Evolutionary conservation across 2,113 vertebrate species (phyloP).

Genomic region (Argyrosomus japonicus): DNA sequence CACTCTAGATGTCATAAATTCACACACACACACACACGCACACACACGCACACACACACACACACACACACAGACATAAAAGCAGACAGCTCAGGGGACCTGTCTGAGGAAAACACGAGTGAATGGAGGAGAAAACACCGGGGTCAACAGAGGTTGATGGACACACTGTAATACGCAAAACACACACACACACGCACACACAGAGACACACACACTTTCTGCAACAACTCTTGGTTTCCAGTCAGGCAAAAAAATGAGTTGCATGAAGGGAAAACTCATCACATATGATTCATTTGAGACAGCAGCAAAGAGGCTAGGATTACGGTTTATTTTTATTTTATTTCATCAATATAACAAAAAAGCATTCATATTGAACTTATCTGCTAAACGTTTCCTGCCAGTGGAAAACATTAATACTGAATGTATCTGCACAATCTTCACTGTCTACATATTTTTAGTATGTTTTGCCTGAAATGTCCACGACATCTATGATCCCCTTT

Average conservation of each 20-base stretch:
- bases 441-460: not conserved
- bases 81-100: slow-evolving; percentile 42
- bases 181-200: slow-evolving; percentile 4
- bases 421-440: not conserved
- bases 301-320: not conserved
- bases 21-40: slow-evolving; percentile 16
- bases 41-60: slow-evolving; percentile 29
- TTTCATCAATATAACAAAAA: not conserved
- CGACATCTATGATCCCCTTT: not conserved
- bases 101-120: slow-evolving; percentile 55
- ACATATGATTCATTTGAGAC: no score
- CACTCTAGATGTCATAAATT: slow-evolving; percentile 52
- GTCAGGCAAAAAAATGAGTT: not conserved
- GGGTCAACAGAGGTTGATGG: slow-evolving; percentile 59
- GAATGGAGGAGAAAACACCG: slow-evolving; percentile 49
- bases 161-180: slow-evolving; percentile 25
- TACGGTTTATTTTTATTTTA: not conserved
- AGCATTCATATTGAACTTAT: not conserved
- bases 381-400: not conserved
- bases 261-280: not conserved
- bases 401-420: not conserved
- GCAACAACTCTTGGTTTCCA: not conserved
- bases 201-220: not conserved
- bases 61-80: slow-evolving; percentile 8
- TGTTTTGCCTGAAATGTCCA: not conserved